A percentile compares a stretch with the other conserved stretches of the same genome.
phyloP scores from a whole-genome alignment of 2,113 vertebrate species.

The Plectropomus leopardus region DNA sequence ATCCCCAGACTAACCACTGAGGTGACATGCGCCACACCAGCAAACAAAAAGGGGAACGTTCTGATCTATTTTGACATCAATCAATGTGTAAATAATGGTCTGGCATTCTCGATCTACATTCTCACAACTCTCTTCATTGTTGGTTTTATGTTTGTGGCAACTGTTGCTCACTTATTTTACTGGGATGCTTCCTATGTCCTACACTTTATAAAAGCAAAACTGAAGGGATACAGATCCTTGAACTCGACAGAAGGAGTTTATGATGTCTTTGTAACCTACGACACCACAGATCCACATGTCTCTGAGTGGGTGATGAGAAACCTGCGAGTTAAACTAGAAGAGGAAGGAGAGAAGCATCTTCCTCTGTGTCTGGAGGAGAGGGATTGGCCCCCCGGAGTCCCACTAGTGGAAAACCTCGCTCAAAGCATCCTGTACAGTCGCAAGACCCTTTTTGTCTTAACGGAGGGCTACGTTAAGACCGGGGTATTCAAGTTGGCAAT shows the following conservation, averaged over 20 bases:
- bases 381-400: slow-evolving; percentile 83
- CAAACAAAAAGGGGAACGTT: slow-evolving; percentile 42
- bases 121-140: slow-evolving; percentile 76
- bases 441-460: slow-evolving; percentile 86
- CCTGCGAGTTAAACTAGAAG: slow-evolving; percentile 83
- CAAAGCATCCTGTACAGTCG: slow-evolving; percentile 87
- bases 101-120: slow-evolving; percentile 68
- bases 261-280: slow-evolving; percentile 85
- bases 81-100: slow-evolving; percentile 72
- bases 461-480: slow-evolving; percentile 82
- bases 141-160: slow-evolving; percentile 66
- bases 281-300: slow-evolving; percentile 83
- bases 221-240: slow-evolving; percentile 77
- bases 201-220: slow-evolving; percentile 77
- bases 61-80: slow-evolving; percentile 73
- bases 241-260: slow-evolving; percentile 71
- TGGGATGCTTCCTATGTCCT: slow-evolving; percentile 85
- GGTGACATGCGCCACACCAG: slow-evolving; percentile 76
- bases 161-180: slow-evolving; percentile 85
- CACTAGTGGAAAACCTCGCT: slow-evolving; percentile 85
- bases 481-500: slow-evolving; percentile 87
- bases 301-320: slow-evolving; percentile 85
- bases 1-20: slow-evolving; percentile 79
- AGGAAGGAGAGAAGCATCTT: slow-evolving; percentile 75
- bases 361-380: slow-evolving; percentile 84